Evolutionary conservation across 2,797 vertebrate genomes (phyloP).

Genomic region (Neopelma chrysocephalum): DNA sequence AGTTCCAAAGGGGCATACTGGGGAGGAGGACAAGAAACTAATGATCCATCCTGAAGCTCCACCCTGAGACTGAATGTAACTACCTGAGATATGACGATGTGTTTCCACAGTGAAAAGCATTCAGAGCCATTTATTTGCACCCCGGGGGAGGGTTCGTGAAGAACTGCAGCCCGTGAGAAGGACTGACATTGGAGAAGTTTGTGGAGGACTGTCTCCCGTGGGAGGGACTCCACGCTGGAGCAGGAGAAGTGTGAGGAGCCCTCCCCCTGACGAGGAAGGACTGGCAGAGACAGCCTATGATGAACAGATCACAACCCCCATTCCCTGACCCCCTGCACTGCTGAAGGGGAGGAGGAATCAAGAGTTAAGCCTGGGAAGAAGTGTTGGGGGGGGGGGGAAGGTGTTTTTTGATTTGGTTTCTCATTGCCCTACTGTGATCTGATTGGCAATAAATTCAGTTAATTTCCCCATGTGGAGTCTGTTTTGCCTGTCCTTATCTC

Average conservation of each 20-base stretch:
- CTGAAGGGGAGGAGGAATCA: neutral
- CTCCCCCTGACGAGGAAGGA: neutral
- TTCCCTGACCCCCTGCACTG: neutral
- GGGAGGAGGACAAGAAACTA: neutral
- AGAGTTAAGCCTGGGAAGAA: neutral
- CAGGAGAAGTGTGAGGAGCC: neutral
- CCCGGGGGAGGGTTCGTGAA: neutral
- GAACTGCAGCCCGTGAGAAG: neutral
- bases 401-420: neutral
- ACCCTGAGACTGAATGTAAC: neutral
- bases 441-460: neutral
- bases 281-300: neutral
- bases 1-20: neutral
- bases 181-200: neutral
- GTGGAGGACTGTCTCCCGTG: neutral
- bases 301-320: neutral
- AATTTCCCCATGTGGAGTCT: neutral
- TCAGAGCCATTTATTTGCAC: neutral
- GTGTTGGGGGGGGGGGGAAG: rapidly evolving
- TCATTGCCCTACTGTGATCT: neutral
- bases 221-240: neutral
- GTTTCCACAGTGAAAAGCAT: neutral
- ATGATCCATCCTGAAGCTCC: neutral
- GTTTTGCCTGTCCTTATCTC: neutral
- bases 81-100: neutral